A percentile compares a stretch with the other conserved stretches of the same genome.
Evolutionary conservation across 2,888 invertebrate species (phyloP).

Genomic region (Anoplius nigerrimus): DNA sequence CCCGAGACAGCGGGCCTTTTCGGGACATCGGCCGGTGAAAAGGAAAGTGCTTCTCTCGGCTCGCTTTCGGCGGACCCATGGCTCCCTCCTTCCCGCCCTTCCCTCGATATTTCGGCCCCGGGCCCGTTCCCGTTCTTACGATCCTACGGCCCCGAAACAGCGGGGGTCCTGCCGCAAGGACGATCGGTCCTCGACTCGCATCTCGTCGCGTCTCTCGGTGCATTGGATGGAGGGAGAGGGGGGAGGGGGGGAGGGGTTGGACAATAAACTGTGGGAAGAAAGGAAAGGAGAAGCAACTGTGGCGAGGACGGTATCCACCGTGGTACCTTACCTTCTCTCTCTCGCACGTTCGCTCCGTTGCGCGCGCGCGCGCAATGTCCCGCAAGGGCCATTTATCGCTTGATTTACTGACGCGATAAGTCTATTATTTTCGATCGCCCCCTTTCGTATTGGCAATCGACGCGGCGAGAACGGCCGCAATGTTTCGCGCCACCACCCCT

Average conservation of each 20-base stretch:
- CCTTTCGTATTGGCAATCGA: conserved; percentile 32
- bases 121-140: neutral
- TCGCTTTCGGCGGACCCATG: neutral
- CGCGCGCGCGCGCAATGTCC: conserved; percentile 18
- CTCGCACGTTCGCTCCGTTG: too few species aligned
- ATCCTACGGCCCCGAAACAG: neutral
- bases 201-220: conserved; percentile 1
- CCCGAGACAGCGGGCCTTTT: too few species aligned
- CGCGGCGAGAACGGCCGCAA: conserved; percentile 10
- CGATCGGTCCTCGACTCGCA: neutral
- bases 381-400: conserved; percentile 53
- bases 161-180: neutral
- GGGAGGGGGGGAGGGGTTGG: too few species aligned
- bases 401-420: conserved; percentile 62
- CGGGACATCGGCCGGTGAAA: too few species aligned
- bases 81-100: too few species aligned
- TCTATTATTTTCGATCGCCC: conserved; percentile 57
- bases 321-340: conserved; percentile 24
- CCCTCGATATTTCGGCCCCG: too few species aligned
- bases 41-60: too few species aligned
- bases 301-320: conserved; percentile 4
- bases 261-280: conserved; percentile 54
- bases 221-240: too few species aligned
- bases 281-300: conserved; percentile 30
- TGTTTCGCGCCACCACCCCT: conserved; percentile 2